Evolutionary conservation across 2,888 invertebrate species (phyloP), one percentile per base, ranked within the genome.

Genomic region (Micoletzkya japonica): DNA sequence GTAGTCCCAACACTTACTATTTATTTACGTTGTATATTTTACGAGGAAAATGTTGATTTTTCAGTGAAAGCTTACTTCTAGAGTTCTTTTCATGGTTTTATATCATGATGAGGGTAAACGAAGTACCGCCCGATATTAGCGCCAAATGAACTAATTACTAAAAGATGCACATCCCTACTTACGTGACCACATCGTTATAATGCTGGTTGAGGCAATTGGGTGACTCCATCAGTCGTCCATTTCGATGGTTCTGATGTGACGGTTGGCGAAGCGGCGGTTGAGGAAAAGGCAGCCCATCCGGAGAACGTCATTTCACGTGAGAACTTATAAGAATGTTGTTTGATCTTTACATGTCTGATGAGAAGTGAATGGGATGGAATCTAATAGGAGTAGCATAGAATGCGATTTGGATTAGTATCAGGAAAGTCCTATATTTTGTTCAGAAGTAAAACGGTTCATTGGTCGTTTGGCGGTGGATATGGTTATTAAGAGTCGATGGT

Each of bases 171-270:
- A n/a, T n/a, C n/a, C n/a, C n/a, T n/a, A n/a, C n/a, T n/a, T n/a
- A n/a, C n/a, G n/a, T n/a, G n/a, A n/a, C n/a, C n/a, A n/a, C n/a
- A n/a, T n/a, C n/a, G n/a, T n/a, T n/a, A n/a, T n/a, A n/a, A n/a
- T n/a, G n/a, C n/a, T n/a, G n/a, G n/a, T n/a, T n/a, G n/a, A 58
- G 58, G 58, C 2, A 58, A 58, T 26, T 24, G 2, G 20, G n/a
- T 58, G 3, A 58, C 58, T 58, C 58, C 58, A 20, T 58, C 58
- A 2, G 58, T 58, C 36, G 58, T 58, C 2, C 2, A 32, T 58
- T 58, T 34, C 24, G 58, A 34, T 20, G 14, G 26, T 4, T 4
- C n/a, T 20, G 2, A 20, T 6, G 36, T 36, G 10, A 58, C 7
- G 36, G 24, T 58, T 6, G 58, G 58, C 4, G 58, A 58, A 34